Conservation (phyloP, 1,140 invertebrate genomes). For the Drosophila burlai region DNA sequence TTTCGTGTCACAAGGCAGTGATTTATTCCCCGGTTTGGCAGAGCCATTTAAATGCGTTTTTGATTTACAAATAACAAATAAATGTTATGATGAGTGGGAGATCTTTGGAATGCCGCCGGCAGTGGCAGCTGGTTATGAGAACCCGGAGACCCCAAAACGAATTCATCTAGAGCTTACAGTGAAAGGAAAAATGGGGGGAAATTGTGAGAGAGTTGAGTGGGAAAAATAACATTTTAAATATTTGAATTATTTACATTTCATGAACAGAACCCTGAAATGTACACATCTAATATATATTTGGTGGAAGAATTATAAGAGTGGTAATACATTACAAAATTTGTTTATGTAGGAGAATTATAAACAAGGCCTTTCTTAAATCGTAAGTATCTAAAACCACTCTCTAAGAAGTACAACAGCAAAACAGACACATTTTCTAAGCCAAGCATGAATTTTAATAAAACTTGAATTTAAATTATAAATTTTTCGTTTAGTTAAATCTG, state of each 20-base stretch:
- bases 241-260: background rate
- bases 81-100: slow-evolving; percentile 78
- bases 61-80: slow-evolving; percentile 84
- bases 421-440: no score
- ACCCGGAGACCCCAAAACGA: slow-evolving; percentile 3
- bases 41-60: slow-evolving; percentile 76
- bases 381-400: no score
- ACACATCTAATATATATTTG: no score
- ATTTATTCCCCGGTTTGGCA: slow-evolving; percentile 63
- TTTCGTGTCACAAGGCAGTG: slow-evolving; percentile 76
- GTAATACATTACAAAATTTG: no score
- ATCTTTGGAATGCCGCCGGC: slow-evolving; percentile 79
- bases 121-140: slow-evolving; percentile 20
- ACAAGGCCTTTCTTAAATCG: no score
- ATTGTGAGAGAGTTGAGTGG: background rate
- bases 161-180: slow-evolving; percentile 1
- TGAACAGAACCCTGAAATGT: background rate
- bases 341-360: no score
- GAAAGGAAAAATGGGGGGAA: background rate
- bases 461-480: no score
- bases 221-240: background rate
- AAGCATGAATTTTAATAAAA: no score
- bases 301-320: no score
- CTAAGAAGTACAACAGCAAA: no score
- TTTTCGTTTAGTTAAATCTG: no score